Conservation (phyloP, 2,113 vertebrate genomes). For the Hippocampus abdominalis region DNA sequence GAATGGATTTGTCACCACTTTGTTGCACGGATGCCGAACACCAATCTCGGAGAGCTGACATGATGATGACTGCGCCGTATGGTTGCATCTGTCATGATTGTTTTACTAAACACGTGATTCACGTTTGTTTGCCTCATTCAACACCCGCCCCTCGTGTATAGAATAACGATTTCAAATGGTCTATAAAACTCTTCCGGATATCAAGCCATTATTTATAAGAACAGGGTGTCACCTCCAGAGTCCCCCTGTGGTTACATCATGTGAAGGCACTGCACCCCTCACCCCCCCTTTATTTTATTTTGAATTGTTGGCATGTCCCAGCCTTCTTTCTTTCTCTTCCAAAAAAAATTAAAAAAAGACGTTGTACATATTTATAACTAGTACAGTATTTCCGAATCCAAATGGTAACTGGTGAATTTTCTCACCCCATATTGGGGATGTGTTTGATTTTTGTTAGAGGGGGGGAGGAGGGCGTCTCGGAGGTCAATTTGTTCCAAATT, state of each 20-base stretch:
- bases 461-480: constrained; percentile 25
- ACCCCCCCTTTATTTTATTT: background rate
- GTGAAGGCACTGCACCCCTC: constrained; percentile 52
- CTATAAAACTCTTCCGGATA: constrained; percentile 26
- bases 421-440: constrained; percentile 81
- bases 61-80: constrained; percentile 36
- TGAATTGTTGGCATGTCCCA: constrained; percentile 18
- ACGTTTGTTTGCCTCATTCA: constrained; percentile 28
- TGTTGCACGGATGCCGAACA: constrained; percentile 11
- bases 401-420: constrained; percentile 63
- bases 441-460: constrained; percentile 34
- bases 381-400: constrained; percentile 62
- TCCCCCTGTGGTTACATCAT: constrained; percentile 32
- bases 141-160: background rate
- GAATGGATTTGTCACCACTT: constrained; percentile 15
- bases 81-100: constrained; percentile 39
- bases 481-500: constrained; percentile 58
- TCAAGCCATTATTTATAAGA: constrained; percentile 51
- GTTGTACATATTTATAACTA: constrained; percentile 73
- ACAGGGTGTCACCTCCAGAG: constrained; percentile 30
- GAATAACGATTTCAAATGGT: constrained; percentile 20
- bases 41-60: constrained; percentile 20
- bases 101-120: constrained; percentile 20
- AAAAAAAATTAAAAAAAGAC: constrained; percentile 28
- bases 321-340: constrained; percentile 55